A percentile compares a stretch with the other conserved stretches of the same genome.
phyloP scores from a whole-genome alignment of 2,113 vertebrate species.

The Cinclus cinclus region DNA sequence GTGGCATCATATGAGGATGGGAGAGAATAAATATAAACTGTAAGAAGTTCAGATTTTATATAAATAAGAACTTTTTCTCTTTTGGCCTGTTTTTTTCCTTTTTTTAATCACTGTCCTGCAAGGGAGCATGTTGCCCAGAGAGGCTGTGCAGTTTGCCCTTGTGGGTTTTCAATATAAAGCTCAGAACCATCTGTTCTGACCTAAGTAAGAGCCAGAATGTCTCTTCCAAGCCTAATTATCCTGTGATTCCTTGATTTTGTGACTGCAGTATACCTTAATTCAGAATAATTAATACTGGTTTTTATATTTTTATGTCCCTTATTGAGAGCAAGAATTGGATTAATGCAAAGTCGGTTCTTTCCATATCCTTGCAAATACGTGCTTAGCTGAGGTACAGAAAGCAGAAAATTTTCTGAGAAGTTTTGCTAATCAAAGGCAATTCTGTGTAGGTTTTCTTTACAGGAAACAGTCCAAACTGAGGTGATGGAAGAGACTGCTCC shows the following conservation, averaged over 20 bases:
- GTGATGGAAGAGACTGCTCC: background rate
- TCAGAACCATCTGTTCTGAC: background rate
- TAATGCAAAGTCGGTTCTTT: background rate
- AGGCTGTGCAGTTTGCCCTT: background rate
- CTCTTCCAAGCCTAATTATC: background rate
- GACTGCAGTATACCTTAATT: background rate
- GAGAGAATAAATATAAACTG: background rate
- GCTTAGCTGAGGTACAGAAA: background rate
- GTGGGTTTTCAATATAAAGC: background rate
- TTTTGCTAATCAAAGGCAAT: background rate
- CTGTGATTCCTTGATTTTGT: background rate
- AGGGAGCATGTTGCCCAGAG: background rate
- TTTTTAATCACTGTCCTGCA: background rate
- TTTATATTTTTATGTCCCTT: background rate
- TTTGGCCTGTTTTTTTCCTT: background rate
- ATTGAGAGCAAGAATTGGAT: background rate
- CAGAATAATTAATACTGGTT: background rate
- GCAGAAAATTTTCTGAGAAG: background rate
- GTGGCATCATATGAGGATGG: accelerated
- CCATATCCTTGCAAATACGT: background rate
- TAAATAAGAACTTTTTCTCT: background rate
- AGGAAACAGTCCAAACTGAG: background rate
- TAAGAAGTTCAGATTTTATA: background rate
- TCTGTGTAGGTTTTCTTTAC: background rate
- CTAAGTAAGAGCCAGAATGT: background rate